phyloP scores from a whole-genome alignment of 2,113 vertebrate genomes.

The Percopsis transmontana region DNA sequence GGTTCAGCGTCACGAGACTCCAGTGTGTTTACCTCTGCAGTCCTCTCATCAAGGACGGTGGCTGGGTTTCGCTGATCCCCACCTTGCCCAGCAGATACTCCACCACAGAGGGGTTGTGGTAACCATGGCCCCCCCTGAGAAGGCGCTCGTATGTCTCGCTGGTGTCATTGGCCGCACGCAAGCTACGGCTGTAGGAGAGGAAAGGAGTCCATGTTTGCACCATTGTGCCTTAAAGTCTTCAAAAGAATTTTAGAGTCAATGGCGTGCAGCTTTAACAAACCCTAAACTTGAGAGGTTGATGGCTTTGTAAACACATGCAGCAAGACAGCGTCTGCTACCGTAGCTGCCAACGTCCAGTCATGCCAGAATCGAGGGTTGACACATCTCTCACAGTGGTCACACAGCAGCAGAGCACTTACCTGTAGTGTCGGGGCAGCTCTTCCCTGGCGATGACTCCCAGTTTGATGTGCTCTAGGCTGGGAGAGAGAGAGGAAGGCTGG shows the following conservation, averaged over 20 bases:
- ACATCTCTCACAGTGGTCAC: not conserved
- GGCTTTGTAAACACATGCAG: no score
- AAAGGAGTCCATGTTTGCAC: not conserved
- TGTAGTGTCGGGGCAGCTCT: slow-evolving; percentile 91
- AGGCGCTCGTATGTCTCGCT: slow-evolving; percentile 86
- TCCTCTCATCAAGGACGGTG: slow-evolving; percentile 95
- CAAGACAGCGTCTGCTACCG: no score
- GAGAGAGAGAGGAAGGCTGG: slow-evolving; percentile 82
- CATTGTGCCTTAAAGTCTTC: no score
- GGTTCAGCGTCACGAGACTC: not conserved
- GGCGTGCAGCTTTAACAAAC: no score
- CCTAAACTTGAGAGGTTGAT: no score
- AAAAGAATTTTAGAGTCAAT: no score
- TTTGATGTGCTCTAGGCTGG: slow-evolving; percentile 80
- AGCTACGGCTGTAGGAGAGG: slow-evolving; percentile 76
- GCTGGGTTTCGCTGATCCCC: slow-evolving; percentile 87
- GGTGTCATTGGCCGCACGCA: slow-evolving; percentile 79
- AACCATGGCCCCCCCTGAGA: slow-evolving; percentile 85
- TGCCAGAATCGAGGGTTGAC: no score
- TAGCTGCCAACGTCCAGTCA: no score
- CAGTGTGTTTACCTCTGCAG: slow-evolving; percentile 86
- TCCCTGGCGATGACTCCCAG: slow-evolving; percentile 90
- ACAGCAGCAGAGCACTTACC: slow-evolving; percentile 67
- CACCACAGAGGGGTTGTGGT: slow-evolving; percentile 93
- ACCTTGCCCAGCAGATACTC: slow-evolving; percentile 89